A percentile compares a stretch with the other conserved stretches of the same genome.
These are phyloP conservation scores for Aix galericulata DNA, from an alignment of 2,113 vertebrate species.

Conservation along the genomic window DNA sequence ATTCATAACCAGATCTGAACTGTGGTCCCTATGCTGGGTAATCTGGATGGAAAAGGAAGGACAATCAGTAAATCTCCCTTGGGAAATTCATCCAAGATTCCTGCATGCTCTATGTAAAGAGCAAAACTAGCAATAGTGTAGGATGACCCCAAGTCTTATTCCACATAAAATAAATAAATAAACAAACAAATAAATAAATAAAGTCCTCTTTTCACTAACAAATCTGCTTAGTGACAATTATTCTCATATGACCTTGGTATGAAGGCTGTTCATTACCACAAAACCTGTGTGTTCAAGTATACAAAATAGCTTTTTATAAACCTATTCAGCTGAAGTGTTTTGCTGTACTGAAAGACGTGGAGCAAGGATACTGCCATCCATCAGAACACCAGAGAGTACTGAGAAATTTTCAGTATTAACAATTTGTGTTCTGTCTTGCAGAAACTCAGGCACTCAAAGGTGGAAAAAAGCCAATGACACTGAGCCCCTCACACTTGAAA, in stretches of 20 bases:
- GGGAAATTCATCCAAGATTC: not conserved
- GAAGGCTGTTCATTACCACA: not conserved
- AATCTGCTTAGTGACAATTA: constrained; percentile 1
- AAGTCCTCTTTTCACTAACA: not conserved
- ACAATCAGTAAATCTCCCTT: not conserved
- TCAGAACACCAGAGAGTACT: not conserved
- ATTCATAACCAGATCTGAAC: not conserved
- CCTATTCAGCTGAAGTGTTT: constrained; percentile 50
- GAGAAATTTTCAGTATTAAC: constrained; percentile 4
- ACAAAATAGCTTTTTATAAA: constrained; percentile 36
- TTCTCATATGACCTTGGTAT: not conserved
- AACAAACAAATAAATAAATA: not conserved
- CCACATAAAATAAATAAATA: not conserved
- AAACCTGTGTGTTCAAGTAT: not conserved
- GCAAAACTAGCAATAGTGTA: not conserved
- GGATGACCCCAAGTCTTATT: not conserved
- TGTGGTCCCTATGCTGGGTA: not conserved
- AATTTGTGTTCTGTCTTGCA: not conserved
- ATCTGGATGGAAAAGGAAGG: not conserved
- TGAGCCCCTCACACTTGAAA: not conserved
- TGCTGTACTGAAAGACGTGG: not conserved
- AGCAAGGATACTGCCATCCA: constrained; percentile 14
- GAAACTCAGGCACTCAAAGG: not conserved
- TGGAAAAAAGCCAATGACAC: not conserved
- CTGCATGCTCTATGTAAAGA: not conserved